Percentiles rank a stretch among this genome's conserved stretches.
Conservation (phyloP, 2,888 invertebrate species). For the Nemapogon koenigi region DNA sequence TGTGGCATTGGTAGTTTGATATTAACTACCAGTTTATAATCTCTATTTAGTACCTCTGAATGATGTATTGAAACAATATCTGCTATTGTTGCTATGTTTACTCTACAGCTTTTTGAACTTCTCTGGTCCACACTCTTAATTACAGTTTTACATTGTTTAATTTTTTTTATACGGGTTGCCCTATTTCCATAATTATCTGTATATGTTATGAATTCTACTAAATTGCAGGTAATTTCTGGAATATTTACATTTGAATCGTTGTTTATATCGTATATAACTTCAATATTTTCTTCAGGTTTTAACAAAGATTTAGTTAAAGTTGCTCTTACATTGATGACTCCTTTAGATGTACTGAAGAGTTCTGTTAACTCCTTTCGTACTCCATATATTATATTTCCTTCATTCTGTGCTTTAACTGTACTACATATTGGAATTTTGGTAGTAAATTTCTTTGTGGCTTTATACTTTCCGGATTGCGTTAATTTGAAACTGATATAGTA, state of each 20-base stretch:
- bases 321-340: slow-evolving; percentile 17
- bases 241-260: slow-evolving; percentile 11
- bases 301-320: slow-evolving; percentile 7
- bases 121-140: slow-evolving; percentile 1
- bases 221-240: slow-evolving; percentile 7
- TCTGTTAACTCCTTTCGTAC: background rate
- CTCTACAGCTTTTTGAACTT: background rate
- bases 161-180: background rate
- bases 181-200: slow-evolving; percentile 3
- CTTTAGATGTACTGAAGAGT: background rate
- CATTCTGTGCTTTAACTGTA: background rate
- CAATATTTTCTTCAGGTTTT: slow-evolving; percentile 7
- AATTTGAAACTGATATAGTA: background rate
- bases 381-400: slow-evolving; percentile 1
- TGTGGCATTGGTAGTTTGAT: slow-evolving; percentile 18
- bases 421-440: background rate
- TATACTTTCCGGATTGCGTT: background rate
- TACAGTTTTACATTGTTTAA: background rate
- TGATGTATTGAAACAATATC: slow-evolving; percentile 4
- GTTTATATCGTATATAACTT: slow-evolving; percentile 9
- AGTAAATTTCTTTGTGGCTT: background rate
- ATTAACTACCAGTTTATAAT: slow-evolving; percentile 17
- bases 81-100: background rate
- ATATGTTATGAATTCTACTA: slow-evolving; percentile 1
- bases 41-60: slow-evolving; percentile 13